Conservation (phyloP, 2,888 invertebrate species). For the Lycophotia porphyrea region DNA sequence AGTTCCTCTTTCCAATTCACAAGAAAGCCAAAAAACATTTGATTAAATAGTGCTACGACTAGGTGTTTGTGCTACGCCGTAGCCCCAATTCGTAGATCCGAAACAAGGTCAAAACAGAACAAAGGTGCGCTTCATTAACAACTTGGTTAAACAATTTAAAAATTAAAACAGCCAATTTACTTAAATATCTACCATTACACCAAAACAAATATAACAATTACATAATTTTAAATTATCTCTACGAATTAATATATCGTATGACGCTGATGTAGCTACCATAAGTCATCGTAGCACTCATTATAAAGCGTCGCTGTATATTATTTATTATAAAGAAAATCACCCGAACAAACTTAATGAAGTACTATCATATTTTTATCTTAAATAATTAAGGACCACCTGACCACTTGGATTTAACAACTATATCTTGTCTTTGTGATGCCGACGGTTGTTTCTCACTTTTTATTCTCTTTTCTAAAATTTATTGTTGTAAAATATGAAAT, state of each 20-base stretch:
- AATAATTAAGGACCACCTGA: slow-evolving; percentile 87
- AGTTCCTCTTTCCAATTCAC: no score
- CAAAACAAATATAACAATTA: slow-evolving; percentile 35
- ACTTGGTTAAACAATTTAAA: slow-evolving; percentile 15
- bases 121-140: slow-evolving; percentile 33
- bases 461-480: slow-evolving; percentile 81
- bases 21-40: no score
- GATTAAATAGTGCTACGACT: slow-evolving; percentile 10
- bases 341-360: slow-evolving; percentile 81
- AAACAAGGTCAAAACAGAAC: slow-evolving; percentile 22
- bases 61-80: slow-evolving; percentile 43
- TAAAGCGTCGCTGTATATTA: slow-evolving; percentile 75
- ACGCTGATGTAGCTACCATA: slow-evolving; percentile 63
- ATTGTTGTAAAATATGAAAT: slow-evolving; percentile 85
- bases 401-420: slow-evolving; percentile 80
- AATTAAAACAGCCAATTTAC: slow-evolving; percentile 19
- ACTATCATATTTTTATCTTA: slow-evolving; percentile 86
- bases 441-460: slow-evolving; percentile 75
- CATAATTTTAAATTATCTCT: slow-evolving; percentile 30
- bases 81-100: slow-evolving; percentile 36
- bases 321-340: slow-evolving; percentile 80
- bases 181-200: slow-evolving; percentile 8
- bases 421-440: slow-evolving; percentile 84
- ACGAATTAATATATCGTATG: slow-evolving; percentile 44
- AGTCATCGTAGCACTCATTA: slow-evolving; percentile 72